Percentiles rank a stretch among this genome's conserved stretches.
phyloP scores from a whole-genome alignment of 2,113 vertebrate species.

The Cyprinus carpio region DNA sequence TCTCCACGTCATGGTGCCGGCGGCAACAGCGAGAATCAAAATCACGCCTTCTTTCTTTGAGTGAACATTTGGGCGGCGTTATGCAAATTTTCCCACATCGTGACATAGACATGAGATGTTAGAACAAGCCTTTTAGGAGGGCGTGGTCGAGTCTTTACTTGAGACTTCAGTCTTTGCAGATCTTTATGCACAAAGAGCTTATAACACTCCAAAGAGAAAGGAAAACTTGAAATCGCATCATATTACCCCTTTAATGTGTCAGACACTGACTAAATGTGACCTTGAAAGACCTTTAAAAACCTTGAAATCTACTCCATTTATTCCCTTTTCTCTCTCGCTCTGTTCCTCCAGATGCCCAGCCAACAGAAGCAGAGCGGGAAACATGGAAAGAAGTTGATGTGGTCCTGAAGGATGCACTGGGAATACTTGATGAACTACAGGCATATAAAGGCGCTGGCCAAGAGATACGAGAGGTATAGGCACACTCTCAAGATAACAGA shows the following conservation, averaged over 20 bases:
- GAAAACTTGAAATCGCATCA: too few relatives aligned
- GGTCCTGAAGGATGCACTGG: slow-evolving; percentile 94
- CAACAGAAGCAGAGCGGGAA: slow-evolving; percentile 94
- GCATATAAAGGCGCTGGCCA: slow-evolving; percentile 95
- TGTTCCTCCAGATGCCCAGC: slow-evolving; percentile 86
- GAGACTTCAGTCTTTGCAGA: too few relatives aligned
- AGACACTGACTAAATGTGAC: slow-evolving; percentile 1
- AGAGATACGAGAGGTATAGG: slow-evolving; percentile 93
- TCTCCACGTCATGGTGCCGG: too few relatives aligned
- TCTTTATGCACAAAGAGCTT: too few relatives aligned
- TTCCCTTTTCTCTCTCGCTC: background rate
- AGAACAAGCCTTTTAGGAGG: too few relatives aligned
- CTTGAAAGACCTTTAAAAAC: slow-evolving; percentile 22
- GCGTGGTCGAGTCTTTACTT: too few relatives aligned
- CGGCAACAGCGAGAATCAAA: too few relatives aligned
- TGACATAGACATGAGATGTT: too few relatives aligned
- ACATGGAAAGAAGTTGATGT: slow-evolving; percentile 97
- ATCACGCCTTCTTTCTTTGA: too few relatives aligned
- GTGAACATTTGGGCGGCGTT: too few relatives aligned
- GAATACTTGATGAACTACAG: slow-evolving; percentile 94
- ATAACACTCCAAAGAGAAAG: too few relatives aligned
- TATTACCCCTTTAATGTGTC: background rate
- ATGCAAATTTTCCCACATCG: too few relatives aligned
- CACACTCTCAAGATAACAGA: background rate
- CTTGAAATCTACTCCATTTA: background rate